These are phyloP conservation scores for Agriopis marginaria DNA, from an alignment of 2,888 invertebrate genomes.

Conservation along the genomic window DNA sequence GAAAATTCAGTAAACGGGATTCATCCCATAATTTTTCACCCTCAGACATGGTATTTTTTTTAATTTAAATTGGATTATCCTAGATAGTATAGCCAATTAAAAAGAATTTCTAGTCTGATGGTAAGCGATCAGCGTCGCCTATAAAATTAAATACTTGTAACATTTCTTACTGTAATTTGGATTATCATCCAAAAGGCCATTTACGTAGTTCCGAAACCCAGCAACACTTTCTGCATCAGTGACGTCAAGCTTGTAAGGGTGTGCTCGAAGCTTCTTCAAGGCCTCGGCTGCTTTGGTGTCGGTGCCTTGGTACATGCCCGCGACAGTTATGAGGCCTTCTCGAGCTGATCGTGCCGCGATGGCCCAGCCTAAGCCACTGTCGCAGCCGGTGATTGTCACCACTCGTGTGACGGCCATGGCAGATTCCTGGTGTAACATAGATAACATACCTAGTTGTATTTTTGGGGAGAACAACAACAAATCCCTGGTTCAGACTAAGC, in stretches of 20 bases:
- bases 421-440: not conserved
- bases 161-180: constrained; percentile 79
- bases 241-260: constrained; percentile 88
- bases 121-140: no score
- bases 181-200: constrained; percentile 76
- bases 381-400: constrained; percentile 93
- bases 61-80: no score
- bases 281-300: constrained; percentile 82
- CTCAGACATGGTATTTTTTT: no score
- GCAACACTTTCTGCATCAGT: constrained; percentile 86
- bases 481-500: no score
- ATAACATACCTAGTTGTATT: no score
- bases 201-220: constrained; percentile 78
- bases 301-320: constrained; percentile 90
- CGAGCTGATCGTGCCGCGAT: constrained; percentile 87
- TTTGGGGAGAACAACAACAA: no score
- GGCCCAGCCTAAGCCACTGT: constrained; percentile 93
- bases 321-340: constrained; percentile 91
- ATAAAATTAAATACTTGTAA: no score
- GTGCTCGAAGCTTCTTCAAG: constrained; percentile 69
- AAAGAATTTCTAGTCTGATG: no score
- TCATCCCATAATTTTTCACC: no score
- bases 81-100: no score
- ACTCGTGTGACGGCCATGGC: constrained; percentile 71
- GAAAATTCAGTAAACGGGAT: no score